phyloP scores from a whole-genome alignment of 2,888 invertebrate genomes.

The Synergus laeviventris region DNA sequence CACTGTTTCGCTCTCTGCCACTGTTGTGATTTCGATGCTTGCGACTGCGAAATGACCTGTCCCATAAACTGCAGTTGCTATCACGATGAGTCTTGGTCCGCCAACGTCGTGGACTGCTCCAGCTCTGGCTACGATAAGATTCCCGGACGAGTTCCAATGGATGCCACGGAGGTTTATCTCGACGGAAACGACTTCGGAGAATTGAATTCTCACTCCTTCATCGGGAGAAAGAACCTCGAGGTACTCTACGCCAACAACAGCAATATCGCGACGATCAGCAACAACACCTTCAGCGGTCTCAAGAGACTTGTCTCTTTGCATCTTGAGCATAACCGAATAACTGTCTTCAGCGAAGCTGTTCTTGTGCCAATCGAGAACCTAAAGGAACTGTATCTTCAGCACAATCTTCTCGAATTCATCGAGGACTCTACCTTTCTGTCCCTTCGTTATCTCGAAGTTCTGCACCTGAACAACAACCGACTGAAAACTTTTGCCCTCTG shows the following conservation, averaged over 20 bases:
- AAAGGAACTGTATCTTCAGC: slow-evolving; percentile 91
- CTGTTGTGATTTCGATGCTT: slow-evolving; percentile 97
- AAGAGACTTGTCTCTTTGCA: slow-evolving; percentile 88
- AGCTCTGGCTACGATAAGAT: slow-evolving; percentile 87
- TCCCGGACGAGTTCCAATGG: slow-evolving; percentile 94
- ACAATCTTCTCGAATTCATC: slow-evolving; percentile 88
- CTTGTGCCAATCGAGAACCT: slow-evolving; percentile 88
- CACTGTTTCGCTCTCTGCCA: slow-evolving; percentile 96
- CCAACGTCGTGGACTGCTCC: slow-evolving; percentile 95
- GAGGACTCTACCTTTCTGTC: slow-evolving; percentile 90
- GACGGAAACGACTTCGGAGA: slow-evolving; percentile 94
- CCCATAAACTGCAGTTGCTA: slow-evolving; percentile 96
- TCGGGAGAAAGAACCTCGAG: slow-evolving; percentile 92
- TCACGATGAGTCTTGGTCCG: slow-evolving; percentile 95
- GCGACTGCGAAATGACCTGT: slow-evolving; percentile 98
- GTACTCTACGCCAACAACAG: slow-evolving; percentile 93
- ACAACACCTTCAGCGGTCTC: slow-evolving; percentile 93
- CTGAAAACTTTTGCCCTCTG: slow-evolving; percentile 90
- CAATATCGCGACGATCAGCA: slow-evolving; percentile 89
- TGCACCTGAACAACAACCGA: slow-evolving; percentile 90
- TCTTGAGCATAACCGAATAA: slow-evolving; percentile 91
- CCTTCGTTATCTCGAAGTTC: slow-evolving; percentile 88
- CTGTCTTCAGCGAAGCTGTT: slow-evolving; percentile 88
- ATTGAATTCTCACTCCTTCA: slow-evolving; percentile 91
- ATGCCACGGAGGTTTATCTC: slow-evolving; percentile 95